phyloP scores from a whole-genome alignment of 2,888 invertebrate genomes.

The Deroplatys truncata region DNA sequence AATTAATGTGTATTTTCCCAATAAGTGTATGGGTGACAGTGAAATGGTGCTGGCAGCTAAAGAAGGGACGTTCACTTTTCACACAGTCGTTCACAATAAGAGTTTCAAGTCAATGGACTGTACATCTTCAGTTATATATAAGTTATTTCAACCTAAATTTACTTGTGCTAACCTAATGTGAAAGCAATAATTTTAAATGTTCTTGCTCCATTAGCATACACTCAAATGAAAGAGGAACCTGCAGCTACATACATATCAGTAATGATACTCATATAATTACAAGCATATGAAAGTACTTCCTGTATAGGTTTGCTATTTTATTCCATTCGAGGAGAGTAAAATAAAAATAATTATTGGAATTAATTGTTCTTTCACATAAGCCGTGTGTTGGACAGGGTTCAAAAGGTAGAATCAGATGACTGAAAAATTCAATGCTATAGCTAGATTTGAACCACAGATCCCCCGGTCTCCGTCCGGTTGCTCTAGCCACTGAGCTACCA shows the following conservation, averaged over 20 bases:
- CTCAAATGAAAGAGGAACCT: not conserved
- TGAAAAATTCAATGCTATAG: too few species aligned
- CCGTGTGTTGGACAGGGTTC: too few species aligned
- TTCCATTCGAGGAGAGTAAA: slow-evolving; percentile 1
- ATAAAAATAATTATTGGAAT: slow-evolving; percentile 6
- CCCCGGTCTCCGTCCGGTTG: too few species aligned
- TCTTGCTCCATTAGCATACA: not conserved
- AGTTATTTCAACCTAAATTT: not conserved
- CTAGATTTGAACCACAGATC: too few species aligned
- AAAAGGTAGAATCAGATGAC: too few species aligned
- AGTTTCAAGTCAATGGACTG: not conserved
- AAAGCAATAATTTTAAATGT: slow-evolving; percentile 2
- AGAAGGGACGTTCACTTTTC: not conserved
- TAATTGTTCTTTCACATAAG: too few species aligned
- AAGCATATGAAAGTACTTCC: slow-evolving; percentile 7
- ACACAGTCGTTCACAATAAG: not conserved
- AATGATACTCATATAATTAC: slow-evolving; percentile 4
- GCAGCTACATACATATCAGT: not conserved
- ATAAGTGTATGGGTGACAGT: not conserved
- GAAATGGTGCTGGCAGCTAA: not conserved
- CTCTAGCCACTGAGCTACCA: too few species aligned
- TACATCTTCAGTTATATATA: not conserved
- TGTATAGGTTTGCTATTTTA: not conserved
- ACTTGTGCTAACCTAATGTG: slow-evolving; percentile 1
- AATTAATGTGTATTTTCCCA: not conserved